These are phyloP conservation scores for Anodontia alba DNA, from an alignment of 2,888 invertebrate genomes.

Conservation along the genomic window DNA sequence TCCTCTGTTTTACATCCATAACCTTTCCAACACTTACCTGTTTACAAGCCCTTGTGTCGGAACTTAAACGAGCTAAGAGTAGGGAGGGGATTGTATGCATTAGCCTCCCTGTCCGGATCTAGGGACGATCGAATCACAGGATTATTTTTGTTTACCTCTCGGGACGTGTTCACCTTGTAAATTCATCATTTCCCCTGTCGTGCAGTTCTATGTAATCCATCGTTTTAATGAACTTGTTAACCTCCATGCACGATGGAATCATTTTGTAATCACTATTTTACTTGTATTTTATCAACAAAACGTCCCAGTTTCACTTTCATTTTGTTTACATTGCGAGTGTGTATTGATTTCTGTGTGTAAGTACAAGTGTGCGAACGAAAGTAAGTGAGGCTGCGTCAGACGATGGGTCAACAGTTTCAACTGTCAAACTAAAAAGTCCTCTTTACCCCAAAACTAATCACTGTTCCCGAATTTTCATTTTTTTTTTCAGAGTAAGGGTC, in stretches of 20 bases:
- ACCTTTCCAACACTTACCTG: slow-evolving; percentile 2
- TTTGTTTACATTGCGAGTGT: not conserved
- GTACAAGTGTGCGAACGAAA: not conserved
- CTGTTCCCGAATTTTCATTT: not conserved
- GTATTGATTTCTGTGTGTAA: not conserved
- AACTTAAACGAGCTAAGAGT: slow-evolving; percentile 7
- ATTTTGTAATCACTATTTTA: not conserved
- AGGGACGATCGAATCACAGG: not conserved
- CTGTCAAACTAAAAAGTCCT: not conserved
- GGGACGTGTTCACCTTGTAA: not conserved
- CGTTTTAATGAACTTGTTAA: not conserved
- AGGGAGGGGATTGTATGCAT: not conserved
- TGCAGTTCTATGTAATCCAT: no score
- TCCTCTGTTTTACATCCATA: not conserved
- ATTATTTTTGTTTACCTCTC: not conserved
- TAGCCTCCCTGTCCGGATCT: not conserved
- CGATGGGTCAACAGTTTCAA: not conserved
- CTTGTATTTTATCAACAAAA: not conserved
- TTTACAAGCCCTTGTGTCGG: slow-evolving; percentile 8
- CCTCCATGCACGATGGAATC: not conserved
- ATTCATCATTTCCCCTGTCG: no score
- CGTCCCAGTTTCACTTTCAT: not conserved
- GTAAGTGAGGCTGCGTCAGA: not conserved
- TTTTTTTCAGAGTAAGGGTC: not conserved
- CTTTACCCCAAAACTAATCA: not conserved